phyloP scores from a whole-genome alignment of 2,888 invertebrate genomes.

The Idaea aversata region DNA sequence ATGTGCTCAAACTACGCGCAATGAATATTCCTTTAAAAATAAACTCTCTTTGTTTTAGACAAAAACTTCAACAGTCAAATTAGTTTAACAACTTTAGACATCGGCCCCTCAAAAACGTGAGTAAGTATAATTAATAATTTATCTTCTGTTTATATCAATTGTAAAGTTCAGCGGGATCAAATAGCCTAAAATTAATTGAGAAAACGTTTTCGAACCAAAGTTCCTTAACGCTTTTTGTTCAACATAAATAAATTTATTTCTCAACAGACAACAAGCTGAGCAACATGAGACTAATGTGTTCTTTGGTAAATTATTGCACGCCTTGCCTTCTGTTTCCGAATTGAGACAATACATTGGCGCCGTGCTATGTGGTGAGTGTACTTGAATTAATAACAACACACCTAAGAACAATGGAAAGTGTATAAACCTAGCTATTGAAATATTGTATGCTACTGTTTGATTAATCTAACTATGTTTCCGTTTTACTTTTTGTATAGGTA shows the following conservation, averaged over 20 bases:
- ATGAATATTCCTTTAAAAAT: neutral
- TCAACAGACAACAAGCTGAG: constrained; percentile 38
- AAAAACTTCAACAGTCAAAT: constrained; percentile 35
- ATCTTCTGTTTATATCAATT: constrained; percentile 15
- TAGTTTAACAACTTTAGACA: constrained; percentile 47
- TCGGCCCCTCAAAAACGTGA: constrained; percentile 67
- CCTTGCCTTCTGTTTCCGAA: constrained; percentile 46
- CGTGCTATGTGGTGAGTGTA: constrained; percentile 57
- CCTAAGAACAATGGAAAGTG: constrained; percentile 19
- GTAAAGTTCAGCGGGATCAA: neutral
- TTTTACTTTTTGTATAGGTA: too few species aligned
- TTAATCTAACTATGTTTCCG: neutral
- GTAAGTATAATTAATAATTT: constrained; percentile 55
- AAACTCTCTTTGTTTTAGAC: constrained; percentile 38
- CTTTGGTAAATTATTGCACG: constrained; percentile 32
- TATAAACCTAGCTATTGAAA: neutral
- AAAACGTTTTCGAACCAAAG: neutral
- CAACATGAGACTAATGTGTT: constrained; percentile 33
- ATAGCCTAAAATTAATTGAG: neutral
- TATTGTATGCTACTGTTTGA: neutral
- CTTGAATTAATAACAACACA: constrained; percentile 21
- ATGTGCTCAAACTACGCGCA: constrained; percentile 27
- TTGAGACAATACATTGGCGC: constrained; percentile 62
- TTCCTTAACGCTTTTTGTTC: neutral
- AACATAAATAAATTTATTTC: constrained; percentile 9